These are phyloP conservation scores for Ptilonorhynchus violaceus DNA, from an alignment of 2,113 vertebrate genomes.

Conservation along the genomic window DNA sequence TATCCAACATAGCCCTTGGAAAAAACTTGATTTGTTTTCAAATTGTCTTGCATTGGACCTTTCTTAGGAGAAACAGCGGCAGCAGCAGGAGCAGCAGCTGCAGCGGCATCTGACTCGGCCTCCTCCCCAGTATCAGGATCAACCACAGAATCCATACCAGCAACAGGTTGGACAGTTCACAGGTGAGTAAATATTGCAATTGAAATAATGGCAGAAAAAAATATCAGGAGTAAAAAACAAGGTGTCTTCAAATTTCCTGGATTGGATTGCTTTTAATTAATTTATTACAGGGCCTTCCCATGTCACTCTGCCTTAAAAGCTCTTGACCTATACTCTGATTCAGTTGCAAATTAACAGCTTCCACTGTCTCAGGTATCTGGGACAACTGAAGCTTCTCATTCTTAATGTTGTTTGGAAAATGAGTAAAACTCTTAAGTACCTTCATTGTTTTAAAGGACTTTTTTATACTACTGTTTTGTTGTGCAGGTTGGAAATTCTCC, in stretches of 20 bases:
- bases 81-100: conserved; percentile 89
- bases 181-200: conserved; percentile 58
- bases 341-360: background rate
- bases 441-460: background rate
- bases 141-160: conserved; percentile 85
- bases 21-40: background rate
- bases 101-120: conserved; percentile 93
- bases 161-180: conserved; percentile 86
- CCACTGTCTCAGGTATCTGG: background rate
- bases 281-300: background rate
- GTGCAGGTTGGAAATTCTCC: background rate
- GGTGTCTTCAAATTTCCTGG: background rate
- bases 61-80: conserved; percentile 88
- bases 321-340: background rate
- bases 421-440: background rate
- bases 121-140: conserved; percentile 95
- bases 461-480: background rate
- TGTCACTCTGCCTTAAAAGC: background rate
- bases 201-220: background rate
- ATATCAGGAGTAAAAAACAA: background rate
- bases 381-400: background rate
- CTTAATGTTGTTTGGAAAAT: background rate
- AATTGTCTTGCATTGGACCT: background rate
- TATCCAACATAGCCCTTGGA: background rate
- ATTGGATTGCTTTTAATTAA: background rate